Base-by-base conservation (phyloP, 2,797 vertebrate species). In the Babyrousa celebensis region DNA sequence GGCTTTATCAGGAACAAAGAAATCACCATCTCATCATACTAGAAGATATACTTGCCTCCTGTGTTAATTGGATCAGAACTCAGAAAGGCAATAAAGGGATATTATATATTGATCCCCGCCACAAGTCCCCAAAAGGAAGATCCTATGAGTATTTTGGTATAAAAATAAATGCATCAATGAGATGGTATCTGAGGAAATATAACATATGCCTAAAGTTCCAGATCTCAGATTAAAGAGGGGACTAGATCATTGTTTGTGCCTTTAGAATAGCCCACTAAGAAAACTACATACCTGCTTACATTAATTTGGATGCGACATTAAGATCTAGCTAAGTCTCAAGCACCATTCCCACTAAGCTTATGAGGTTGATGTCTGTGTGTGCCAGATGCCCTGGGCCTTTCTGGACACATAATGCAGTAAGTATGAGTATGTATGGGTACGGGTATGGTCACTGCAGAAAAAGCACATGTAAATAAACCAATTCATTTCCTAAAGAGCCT, bases 281-380 rank as follows among this genome's bases (percentile, higher is more conserved):
- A 79, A 83, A 5, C 10, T 43, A 32, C 21, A 21, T 63, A 52
- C 5, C 77, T 83, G 16, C 15, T 89, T 20, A 43, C 9, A 65
- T 21, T 72, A 82, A 77, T 54, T 79, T 62, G 21, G 36, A 48
- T 79, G 12, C 2, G 2, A 71, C 17, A 52, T 95, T 90, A 86
- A 86, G 11, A 36, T 82, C 25, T 29, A 84, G 7, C 72, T 95
- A 52, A 90, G 63, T 83, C 78, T 56, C 92, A 93, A 92, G 21
- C 1, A 58, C 12, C 8, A 74, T 89, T 91, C 21, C 56, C n/a
- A 27, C 10, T 70, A 29, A 82, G 15, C 36, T 94, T 60, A 23
- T 14, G 68, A 89, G 23, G 27, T 32, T 32, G 12, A 2, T 71
- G 32, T n/a, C 52, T 88, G 6, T 54, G 1, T 36, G 14, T 52